Evolutionary conservation across 2,113 vertebrate species (phyloP).

Genomic region (Alosa alosa): DNA sequence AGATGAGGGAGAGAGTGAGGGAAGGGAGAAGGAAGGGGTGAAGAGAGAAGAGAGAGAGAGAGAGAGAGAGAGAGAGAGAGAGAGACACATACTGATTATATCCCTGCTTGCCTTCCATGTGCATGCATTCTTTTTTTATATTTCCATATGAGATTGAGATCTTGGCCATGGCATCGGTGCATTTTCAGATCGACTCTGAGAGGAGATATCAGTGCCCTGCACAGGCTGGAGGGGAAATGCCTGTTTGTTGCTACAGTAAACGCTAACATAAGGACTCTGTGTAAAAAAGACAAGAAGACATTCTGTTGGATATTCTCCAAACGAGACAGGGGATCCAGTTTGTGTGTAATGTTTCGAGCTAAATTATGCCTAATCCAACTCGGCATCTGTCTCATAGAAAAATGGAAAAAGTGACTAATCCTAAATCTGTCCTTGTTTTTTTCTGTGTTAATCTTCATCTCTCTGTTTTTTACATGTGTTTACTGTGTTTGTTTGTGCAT

Average conservation of each 20-base stretch:
- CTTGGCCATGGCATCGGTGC: background rate
- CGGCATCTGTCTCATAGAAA: slow-evolving; percentile 43
- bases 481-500: background rate
- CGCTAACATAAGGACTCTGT: background rate
- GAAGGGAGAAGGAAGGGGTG: too few relatives aligned
- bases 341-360: slow-evolving; percentile 48
- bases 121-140: background rate
- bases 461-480: slow-evolving; percentile 38
- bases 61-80: background rate
- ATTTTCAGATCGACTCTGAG: too few relatives aligned
- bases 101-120: slow-evolving; percentile 22
- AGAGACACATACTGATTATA: slow-evolving; percentile 1
- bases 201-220: background rate
- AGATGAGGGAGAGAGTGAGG: background rate
- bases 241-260: background rate
- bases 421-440: slow-evolving; percentile 4
- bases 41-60: too few relatives aligned
- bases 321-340: slow-evolving; percentile 43
- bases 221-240: background rate
- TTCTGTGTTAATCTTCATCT: slow-evolving; percentile 24
- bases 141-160: background rate
- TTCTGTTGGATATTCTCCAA: background rate
- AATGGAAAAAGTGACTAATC: slow-evolving; percentile 33
- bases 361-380: slow-evolving; percentile 52
- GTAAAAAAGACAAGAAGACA: background rate